Evolutionary conservation across 2,888 invertebrate species (phyloP), one percentile per base, ranked within the genome.

Genomic region (Rosalia funebris): DNA sequence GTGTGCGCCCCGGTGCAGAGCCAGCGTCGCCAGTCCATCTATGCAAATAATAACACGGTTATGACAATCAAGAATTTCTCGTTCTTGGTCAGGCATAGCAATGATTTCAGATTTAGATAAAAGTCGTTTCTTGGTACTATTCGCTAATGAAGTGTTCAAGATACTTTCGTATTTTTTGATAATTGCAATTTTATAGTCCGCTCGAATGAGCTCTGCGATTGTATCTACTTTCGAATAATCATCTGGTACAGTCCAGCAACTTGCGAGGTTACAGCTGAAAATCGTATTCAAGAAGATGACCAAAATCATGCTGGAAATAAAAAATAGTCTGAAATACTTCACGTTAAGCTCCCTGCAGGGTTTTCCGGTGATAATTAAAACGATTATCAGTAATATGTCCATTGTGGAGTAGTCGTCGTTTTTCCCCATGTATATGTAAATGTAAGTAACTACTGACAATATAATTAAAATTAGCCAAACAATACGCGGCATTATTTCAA

Each of bases 21-120:
- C 55, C n/a, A 55, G 9, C 10, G 19, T 5, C n/a, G 46, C 55
- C 3, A 55, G 19, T 20, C 46, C 14, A 9, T 46, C 15, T 16
- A 36, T 55, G n/a, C 19, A 37, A 37, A 55, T 34, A 20, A 55
- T 14, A 2, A 15, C 46, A 2, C 9, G 17, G 1, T 36, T 36
- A 1, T 46, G 12, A 16, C 55, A 55, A 12, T 54, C 32, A 14
- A 48, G 19, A 36, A 36, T 19, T 12, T 48, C 48, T 4, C 1
- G 2, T 1, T 12, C 17, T 19, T 37, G 17, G 0, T 34, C 10
- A 3, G 7, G 5, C 7, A 10, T 1, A 5, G 34, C 1, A 4
- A 36, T 16, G 0, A 4, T 1, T 7, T 48, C 19, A 1, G 16
- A 11, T 12, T 19, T 48, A n/a, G 48, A 12, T 7, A 48, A 5